Evolutionary conservation across 2,797 vertebrate species (phyloP), one percentile per base, ranked within the genome.

Genomic region (Gila robusta): DNA sequence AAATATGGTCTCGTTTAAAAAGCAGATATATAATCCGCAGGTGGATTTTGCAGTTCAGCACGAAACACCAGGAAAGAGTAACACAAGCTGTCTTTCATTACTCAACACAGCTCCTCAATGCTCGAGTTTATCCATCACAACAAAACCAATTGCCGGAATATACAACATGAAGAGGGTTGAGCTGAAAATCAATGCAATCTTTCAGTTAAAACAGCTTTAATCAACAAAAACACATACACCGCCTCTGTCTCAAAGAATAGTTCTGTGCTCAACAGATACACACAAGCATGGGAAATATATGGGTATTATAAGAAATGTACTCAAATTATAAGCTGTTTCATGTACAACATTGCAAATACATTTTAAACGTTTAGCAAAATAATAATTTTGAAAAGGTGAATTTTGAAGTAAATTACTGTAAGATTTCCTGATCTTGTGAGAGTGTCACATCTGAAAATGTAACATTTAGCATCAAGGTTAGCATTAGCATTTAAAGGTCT

Each of bases 131-230:
- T 35, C 56, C 12, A 83, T 47, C 19, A 64, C 35, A 41, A 72
- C 35, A 59, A 59, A 72, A 64, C n/a, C 37, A 62, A 64, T 47
- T 23, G 7, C 37, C 4, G 21, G 37, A 37, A 73, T 62, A 62
- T 41, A 82, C 16, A 71, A 41, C 47, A 32, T 54, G 73, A 37
- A 73, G 70, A n/a, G n/a, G 26, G 2, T 14, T 28, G 3, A 39
- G 49, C 39, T 59, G 17, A 70, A 73, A 73, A 73, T 72, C 69
- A 12, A 73, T 82, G 37, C 69, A 47, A 32, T 35, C 19, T 17
- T 73, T 73, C 11, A 41, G 37, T 23, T 72, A 72, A 82, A 72
- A 72, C n/a, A 23, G 17, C n/a, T 62, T 72, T 28, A 82, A 56
- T 81, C 47, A 19, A 70, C 79, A 54, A 21, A 52, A 12, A n/a